Percentiles rank a stretch among this genome's conserved stretches.
Evolutionary conservation across 2,888 invertebrate genomes (phyloP).

Genomic region (Tetranychus piercei): DNA sequence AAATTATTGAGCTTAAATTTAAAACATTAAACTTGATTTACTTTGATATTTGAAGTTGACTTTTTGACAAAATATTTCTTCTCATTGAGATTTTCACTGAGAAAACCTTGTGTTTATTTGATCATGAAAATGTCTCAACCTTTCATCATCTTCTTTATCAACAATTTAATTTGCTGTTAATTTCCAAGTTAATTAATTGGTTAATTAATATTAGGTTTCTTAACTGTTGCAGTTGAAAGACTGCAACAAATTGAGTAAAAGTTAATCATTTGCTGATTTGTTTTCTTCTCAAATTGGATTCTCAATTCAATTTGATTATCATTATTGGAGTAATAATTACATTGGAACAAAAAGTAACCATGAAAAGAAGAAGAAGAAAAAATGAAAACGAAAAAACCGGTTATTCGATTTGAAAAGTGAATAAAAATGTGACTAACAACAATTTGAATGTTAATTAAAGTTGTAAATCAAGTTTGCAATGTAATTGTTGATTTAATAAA

Average conservation of each 20-base stretch:
- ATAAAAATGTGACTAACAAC: neutral
- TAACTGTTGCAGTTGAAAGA: no score
- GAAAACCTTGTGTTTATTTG: no score
- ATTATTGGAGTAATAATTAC: neutral
- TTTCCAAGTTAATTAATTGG: neutral
- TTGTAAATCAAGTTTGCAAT: neutral
- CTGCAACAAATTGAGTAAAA: no score
- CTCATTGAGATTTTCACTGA: no score
- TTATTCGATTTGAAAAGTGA: neutral
- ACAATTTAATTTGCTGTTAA: neutral
- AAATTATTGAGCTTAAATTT: neutral
- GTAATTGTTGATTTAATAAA: neutral
- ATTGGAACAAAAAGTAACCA: neutral
- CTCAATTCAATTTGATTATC: neutral
- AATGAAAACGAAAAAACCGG: neutral
- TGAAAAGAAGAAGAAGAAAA: neutral
- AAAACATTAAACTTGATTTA: neutral
- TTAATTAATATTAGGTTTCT: no score
- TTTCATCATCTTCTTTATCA: no score
- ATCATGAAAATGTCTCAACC: no score
- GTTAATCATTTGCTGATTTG: no score
- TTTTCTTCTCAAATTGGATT: no score
- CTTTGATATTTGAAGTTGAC: neutral
- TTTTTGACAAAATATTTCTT: no score
- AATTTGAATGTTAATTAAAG: slow-evolving; percentile 1